These are phyloP conservation scores for Leptobrachium leishanense DNA, from an alignment of 2,113 vertebrate genomes.

Conservation along the genomic window DNA sequence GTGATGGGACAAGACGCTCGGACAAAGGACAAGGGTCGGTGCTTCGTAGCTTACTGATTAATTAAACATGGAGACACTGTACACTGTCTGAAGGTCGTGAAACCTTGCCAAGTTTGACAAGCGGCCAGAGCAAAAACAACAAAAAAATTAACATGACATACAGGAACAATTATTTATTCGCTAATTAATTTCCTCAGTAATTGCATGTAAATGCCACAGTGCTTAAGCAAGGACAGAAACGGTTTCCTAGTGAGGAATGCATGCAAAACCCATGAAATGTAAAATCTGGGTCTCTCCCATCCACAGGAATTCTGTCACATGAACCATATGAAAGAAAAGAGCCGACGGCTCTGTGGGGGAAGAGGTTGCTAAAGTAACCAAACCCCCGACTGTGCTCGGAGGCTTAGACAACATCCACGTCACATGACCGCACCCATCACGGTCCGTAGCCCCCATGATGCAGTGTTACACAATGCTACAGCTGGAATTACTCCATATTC, in stretches of 20 bases:
- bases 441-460: conserved; percentile 11
- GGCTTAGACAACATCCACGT: conserved; percentile 21
- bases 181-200: conserved; percentile 28
- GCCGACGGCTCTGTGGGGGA: conserved; percentile 18
- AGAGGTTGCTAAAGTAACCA: conserved; percentile 46
- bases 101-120: background rate
- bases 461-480: conserved; percentile 27
- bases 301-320: background rate
- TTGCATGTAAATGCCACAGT: conserved; percentile 21
- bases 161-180: conserved; percentile 30
- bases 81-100: conserved; percentile 19
- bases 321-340: conserved; percentile 5
- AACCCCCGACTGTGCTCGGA: conserved; percentile 6
- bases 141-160: conserved; percentile 1
- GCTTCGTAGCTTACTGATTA: conserved; percentile 5
- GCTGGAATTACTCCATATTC: conserved; percentile 2
- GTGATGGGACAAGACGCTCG: background rate
- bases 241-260: background rate
- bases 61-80: conserved; percentile 5
- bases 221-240: conserved; percentile 12
- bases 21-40: background rate
- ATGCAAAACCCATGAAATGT: conserved; percentile 20
- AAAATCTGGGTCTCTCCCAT: background rate
- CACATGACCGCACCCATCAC: conserved; percentile 34
- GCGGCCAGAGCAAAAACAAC: conserved; percentile 6